Evolutionary conservation across 2,113 vertebrate species (phyloP).

Genomic region (Clinocottus analis): DNA sequence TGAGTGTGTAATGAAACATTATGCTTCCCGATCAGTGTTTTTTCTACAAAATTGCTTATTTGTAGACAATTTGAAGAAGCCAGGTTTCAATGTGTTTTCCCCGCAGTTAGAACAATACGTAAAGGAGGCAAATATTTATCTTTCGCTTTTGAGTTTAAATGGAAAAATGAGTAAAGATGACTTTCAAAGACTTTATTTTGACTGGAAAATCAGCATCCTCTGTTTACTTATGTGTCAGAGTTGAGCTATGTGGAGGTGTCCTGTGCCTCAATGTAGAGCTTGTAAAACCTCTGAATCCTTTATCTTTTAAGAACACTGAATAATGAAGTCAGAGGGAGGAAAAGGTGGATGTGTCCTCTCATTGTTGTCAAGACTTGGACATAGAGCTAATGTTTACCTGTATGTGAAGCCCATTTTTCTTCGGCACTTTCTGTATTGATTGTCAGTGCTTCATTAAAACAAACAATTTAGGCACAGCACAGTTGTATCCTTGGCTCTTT

Average conservation of each 20-base stretch:
- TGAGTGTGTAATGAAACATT: conserved; percentile 67
- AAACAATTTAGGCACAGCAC: conserved; percentile 59
- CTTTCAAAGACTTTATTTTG: not conserved
- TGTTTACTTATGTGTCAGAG: not conserved
- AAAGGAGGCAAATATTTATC: not conserved
- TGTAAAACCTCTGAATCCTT: conserved; percentile 31
- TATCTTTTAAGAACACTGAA: conserved; percentile 36
- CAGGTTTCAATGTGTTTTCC: not conserved
- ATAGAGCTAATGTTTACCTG: conserved; percentile 53
- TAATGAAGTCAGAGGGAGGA: conserved; percentile 34
- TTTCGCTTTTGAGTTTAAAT: not conserved
- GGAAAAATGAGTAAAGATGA: not conserved
- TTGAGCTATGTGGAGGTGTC: conserved; percentile 3
- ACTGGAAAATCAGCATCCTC: not conserved
- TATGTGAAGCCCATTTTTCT: conserved; percentile 61
- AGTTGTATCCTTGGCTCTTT: conserved; percentile 32
- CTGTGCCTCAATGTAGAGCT: not conserved
- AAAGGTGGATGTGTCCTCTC: conserved; percentile 33
- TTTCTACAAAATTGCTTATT: conserved; percentile 8
- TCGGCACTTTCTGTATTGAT: conserved; percentile 59
- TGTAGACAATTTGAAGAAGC: not conserved
- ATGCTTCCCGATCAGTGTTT: conserved; percentile 39
- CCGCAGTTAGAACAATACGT: too few relatives aligned
- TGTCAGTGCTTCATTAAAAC: conserved; percentile 63
- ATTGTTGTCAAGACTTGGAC: conserved; percentile 45